Evolutionary conservation across 2,888 invertebrate species (phyloP), one percentile per base, ranked within the genome.

Genomic region (Eutolmus rufibarbis): DNA sequence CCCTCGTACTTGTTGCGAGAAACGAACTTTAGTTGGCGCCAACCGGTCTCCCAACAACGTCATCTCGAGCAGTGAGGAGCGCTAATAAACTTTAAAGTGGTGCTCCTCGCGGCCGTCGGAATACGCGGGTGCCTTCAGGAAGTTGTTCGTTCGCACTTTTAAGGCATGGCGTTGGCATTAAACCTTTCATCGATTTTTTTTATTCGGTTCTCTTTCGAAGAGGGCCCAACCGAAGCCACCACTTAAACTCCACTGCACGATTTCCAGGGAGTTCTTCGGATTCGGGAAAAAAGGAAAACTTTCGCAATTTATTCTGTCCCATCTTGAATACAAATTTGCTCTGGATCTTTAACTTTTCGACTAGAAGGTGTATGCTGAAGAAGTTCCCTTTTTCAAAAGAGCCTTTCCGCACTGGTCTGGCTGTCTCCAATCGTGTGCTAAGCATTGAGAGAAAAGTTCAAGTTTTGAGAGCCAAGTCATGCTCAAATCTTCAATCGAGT

Each of bases 221-320:
- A 66, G 23, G 28, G 12, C 28, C 5, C 19, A 23, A 66, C 66
- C 23, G 66, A 23, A 12, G 66, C 28, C 23, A 23, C 66, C 66
- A 66, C 66, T 66, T 66, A 66, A 66, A 66, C 19, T 66, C 66
- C 78, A 40, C 40, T 19, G 40, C 43, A 78, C 37, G 78, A 78
- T 37, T 78, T 78, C 43, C 66, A 28, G 19, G 78, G 76, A 66
- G 43, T 78, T 46, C 43, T 28, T 66, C 23, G 78, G 37, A 66
- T 76, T 37, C 76, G 46, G 23, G 46, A 19, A 78, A 56, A 31
- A 81, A 56, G 51, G 81, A 81, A 81, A 81, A 81, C 23, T 81
- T 81, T 81, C 51, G 31, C 46, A 81, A 81, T 81, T 81, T 81
- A 28, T 46, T 56, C 51, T 16, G 19, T 51, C 28, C 51, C 56